A percentile compares a stretch with the other conserved stretches of the same genome.
Evolutionary conservation across 2,797 vertebrate genomes (phyloP).

Genomic region (Clarias fuscus): DNA sequence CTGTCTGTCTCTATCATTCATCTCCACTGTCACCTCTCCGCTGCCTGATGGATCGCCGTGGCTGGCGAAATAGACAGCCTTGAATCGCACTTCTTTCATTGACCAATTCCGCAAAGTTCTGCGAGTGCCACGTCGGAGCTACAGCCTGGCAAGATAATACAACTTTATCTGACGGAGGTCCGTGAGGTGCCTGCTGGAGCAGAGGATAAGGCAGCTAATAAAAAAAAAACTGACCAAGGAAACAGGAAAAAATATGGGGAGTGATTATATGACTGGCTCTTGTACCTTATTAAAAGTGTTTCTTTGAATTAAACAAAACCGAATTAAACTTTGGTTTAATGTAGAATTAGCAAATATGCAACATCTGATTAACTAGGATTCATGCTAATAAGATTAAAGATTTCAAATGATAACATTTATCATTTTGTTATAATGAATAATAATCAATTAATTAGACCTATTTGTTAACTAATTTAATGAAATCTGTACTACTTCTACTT

Average conservation of each 20-base stretch:
- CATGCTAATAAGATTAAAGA: neutral
- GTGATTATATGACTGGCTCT: neutral
- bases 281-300: neutral
- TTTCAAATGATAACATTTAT: too few relatives aligned
- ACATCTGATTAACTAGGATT: neutral
- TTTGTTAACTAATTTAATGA: neutral
- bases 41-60: conserved; percentile 99
- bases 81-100: conserved; percentile 99
- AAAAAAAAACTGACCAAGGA: neutral
- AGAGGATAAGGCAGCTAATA: neutral
- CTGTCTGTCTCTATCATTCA: conserved; percentile 99
- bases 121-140: conserved; percentile 63
- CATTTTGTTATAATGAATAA: neutral
- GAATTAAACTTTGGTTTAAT: too few relatives aligned
- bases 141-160: neutral
- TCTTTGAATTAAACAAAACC: too few relatives aligned
- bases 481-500: neutral
- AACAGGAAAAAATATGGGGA: neutral
- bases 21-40: conserved; percentile 98
- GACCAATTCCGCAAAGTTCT: conserved; percentile 89
- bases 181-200: neutral
- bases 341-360: neutral
- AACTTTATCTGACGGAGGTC: neutral
- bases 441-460: neutral
- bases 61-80: conserved; percentile 99